Conservation (phyloP, 2,888 invertebrate genomes). For the Chesias legatella region DNA sequence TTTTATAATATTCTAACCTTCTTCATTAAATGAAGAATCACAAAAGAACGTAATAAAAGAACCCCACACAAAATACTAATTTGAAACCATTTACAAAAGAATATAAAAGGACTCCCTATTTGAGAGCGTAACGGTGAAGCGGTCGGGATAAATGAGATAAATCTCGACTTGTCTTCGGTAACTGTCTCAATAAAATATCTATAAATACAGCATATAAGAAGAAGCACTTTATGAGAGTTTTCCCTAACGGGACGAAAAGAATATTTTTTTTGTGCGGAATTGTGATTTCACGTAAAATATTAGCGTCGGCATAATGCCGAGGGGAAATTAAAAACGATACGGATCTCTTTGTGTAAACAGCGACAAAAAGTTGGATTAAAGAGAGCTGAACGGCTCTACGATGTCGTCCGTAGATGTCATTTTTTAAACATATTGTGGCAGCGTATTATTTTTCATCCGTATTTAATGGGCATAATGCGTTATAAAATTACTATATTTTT, state of each 20-base stretch:
- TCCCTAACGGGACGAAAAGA: constrained; percentile 46
- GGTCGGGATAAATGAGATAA: constrained; percentile 54
- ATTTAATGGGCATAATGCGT: no score
- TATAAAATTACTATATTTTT: no score
- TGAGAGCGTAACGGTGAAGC: constrained; percentile 46
- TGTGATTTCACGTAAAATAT: constrained; percentile 61
- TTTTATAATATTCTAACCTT: background rate
- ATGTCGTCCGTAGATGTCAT: no score
- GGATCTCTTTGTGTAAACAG: constrained; percentile 51
- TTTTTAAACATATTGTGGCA: no score
- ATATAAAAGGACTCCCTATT: constrained; percentile 52
- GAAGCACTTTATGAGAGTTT: constrained; percentile 46
- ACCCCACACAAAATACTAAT: constrained; percentile 60
- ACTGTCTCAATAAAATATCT: constrained; percentile 45
- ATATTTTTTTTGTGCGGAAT: constrained; percentile 50
- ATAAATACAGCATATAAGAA: constrained; percentile 36
- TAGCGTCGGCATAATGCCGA: constrained; percentile 54
- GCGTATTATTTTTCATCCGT: no score
- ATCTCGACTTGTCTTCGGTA: constrained; percentile 55
- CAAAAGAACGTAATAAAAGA: constrained; percentile 53
- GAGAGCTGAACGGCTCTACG: constrained; percentile 16
- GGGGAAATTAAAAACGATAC: constrained; percentile 61
- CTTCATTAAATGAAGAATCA: constrained; percentile 28
- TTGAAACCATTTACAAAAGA: constrained; percentile 61
- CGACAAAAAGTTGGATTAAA: constrained; percentile 30